These are phyloP conservation scores for Odontocolon sp. DNA, from an alignment of 2,888 invertebrate genomes.

Conservation along the genomic window DNA sequence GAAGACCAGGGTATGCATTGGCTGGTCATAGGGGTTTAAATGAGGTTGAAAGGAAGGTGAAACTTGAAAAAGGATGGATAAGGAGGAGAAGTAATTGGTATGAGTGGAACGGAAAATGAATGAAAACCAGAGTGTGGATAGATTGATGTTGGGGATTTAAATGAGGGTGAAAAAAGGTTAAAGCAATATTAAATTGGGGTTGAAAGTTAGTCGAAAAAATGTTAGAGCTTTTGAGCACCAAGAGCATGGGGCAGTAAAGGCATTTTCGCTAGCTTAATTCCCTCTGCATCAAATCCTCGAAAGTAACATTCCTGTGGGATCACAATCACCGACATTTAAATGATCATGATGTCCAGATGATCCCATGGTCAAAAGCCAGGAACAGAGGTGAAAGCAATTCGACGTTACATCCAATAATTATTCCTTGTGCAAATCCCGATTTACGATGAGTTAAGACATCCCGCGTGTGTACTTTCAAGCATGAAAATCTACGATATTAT, in stretches of 20 bases:
- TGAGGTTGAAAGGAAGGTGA: too few species aligned
- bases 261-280: neutral
- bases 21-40: too few species aligned
- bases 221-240: too few species aligned
- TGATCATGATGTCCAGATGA: neutral
- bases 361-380: neutral
- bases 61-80: too few species aligned
- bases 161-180: too few species aligned
- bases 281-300: neutral
- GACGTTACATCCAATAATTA: conserved; percentile 47
- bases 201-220: too few species aligned
- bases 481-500: conserved; percentile 40
- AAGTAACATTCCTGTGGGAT: neutral
- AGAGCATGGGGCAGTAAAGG: too few species aligned
- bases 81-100: neutral
- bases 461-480: conserved; percentile 25
- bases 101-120: too few species aligned
- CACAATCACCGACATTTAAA: neutral
- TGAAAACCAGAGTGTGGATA: too few species aligned
- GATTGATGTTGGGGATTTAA: too few species aligned
- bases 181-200: too few species aligned
- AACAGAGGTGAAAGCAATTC: neutral
- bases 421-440: conserved; percentile 15
- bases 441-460: conserved; percentile 10
- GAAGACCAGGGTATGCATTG: too few species aligned